A percentile compares a stretch with the other conserved stretches of the same genome.
These are phyloP conservation scores for Scolopax bukidnonensis DNA, from an alignment of 2,797 vertebrate genomes.

Conservation along the genomic window DNA sequence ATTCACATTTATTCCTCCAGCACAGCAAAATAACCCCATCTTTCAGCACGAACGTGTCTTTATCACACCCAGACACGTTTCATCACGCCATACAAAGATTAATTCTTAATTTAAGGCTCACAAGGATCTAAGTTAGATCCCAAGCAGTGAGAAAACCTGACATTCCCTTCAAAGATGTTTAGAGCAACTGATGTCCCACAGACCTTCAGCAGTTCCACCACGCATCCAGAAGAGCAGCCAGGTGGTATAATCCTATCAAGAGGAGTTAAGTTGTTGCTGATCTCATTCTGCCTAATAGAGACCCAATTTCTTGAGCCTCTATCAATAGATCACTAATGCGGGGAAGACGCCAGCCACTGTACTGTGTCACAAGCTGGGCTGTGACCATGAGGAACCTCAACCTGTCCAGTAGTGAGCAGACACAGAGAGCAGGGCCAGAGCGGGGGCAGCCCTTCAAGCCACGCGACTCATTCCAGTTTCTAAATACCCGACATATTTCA, in stretches of 20 bases:
- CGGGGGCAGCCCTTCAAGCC: neutral
- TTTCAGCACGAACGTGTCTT: neutral
- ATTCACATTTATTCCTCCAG: neutral
- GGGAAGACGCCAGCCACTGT: rapidly evolving
- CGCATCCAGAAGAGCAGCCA: neutral
- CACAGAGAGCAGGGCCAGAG: rapidly evolving
- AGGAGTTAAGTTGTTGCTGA: conserved; percentile 14
- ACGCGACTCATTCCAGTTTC: rapidly evolving
- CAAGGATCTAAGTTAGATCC: neutral
- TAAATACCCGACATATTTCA: neutral
- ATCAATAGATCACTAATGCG: conserved; percentile 44
- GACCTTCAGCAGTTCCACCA: neutral
- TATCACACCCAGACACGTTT: neutral
- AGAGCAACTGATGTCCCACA: rapidly evolving
- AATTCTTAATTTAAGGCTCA: neutral
- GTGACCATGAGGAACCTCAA: neutral
- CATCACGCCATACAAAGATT: neutral
- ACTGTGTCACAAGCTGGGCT: neutral
- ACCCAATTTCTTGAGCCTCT: conserved; percentile 61
- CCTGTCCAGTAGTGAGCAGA: rapidly evolving
- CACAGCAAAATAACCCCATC: neutral
- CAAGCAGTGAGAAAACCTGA: neutral
- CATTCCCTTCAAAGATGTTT: neutral
- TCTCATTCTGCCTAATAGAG: conserved; percentile 76
- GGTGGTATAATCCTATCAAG: conserved; percentile 39